A percentile compares a stretch with the other conserved stretches of the same genome.
Evolutionary conservation across 2,797 vertebrate genomes (phyloP).

Genomic region (Anguilla megastoma): DNA sequence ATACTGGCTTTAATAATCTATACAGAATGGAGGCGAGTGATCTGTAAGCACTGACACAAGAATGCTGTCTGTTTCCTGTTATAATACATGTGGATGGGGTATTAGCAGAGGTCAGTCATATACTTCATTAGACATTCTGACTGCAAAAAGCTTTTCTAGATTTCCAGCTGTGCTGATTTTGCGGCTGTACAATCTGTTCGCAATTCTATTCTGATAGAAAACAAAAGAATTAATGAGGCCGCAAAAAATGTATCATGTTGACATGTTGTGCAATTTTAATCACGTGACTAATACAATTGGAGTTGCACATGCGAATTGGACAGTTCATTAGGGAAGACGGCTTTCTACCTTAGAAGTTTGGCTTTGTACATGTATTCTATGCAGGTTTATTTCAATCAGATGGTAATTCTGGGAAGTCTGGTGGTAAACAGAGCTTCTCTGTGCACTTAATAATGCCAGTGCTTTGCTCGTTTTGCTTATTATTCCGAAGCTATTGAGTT

Average conservation of each 20-base stretch:
- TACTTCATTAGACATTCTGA: neutral
- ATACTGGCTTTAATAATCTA: neutral
- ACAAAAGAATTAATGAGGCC: neutral
- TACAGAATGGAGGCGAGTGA: neutral
- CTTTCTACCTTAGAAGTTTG: neutral
- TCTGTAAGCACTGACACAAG: neutral
- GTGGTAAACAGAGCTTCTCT: neutral
- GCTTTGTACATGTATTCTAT: neutral
- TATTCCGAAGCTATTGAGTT: neutral
- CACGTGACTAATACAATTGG: neutral
- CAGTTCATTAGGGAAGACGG: neutral
- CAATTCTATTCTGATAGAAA: neutral
- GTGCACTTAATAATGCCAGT: neutral
- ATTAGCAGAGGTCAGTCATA: neutral
- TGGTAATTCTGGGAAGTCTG: neutral
- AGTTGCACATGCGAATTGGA: neutral
- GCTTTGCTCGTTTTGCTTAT: neutral
- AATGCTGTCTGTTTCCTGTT: neutral
- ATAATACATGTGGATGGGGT: neutral
- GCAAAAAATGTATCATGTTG: neutral
- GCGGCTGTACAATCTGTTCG: neutral
- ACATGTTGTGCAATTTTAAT: neutral
- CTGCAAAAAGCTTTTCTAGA: neutral
- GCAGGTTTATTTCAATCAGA: neutral
- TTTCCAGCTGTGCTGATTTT: neutral